These are phyloP conservation scores for Sebastes iracundus DNA, from an alignment of 2,797 vertebrate species.

Conservation along the genomic window DNA sequence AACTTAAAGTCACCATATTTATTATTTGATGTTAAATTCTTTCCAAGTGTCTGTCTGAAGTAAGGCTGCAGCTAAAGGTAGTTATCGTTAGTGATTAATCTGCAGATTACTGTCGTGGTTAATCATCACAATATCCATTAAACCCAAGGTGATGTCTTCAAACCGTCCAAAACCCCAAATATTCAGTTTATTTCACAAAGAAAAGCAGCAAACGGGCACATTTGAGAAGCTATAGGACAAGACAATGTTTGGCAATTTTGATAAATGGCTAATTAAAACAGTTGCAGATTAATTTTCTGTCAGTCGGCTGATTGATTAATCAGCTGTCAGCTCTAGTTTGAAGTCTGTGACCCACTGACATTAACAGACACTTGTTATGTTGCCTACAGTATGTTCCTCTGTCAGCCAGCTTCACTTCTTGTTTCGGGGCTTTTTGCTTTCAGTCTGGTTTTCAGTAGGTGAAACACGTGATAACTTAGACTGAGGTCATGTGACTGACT, in stretches of 20 bases:
- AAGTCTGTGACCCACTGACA: neutral
- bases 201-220: neutral
- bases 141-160: too few species aligned
- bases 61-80: neutral
- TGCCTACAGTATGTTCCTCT: neutral
- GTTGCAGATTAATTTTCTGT: neutral
- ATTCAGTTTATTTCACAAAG: neutral
- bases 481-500: neutral
- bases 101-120: neutral
- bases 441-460: neutral
- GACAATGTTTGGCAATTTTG: neutral
- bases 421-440: neutral
- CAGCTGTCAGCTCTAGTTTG: neutral
- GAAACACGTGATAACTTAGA: neutral
- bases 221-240: neutral
- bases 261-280: neutral
- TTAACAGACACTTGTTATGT: neutral
- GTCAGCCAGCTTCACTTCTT: conserved; percentile 16
- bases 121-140: neutral
- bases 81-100: neutral
- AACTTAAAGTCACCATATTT: neutral
- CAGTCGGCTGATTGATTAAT: neutral
- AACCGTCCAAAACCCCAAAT: neutral
- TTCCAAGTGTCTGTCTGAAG: neutral
- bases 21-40: neutral